phyloP scores from a whole-genome alignment of 2,888 invertebrate genomes.

The Physocephala rufipes region DNA sequence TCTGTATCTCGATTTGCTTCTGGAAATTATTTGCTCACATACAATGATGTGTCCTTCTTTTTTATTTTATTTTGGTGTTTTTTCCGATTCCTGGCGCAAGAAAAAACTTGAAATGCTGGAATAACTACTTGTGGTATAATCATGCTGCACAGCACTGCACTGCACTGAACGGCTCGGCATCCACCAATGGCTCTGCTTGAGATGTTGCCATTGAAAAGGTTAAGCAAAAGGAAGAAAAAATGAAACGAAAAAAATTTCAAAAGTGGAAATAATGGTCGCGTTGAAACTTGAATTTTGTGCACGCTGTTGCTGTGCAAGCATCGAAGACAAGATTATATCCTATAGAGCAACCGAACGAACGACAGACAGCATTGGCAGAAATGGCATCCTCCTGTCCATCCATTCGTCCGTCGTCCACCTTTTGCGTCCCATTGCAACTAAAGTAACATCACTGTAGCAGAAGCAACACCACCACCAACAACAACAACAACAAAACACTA shows the following conservation, averaged over 20 bases:
- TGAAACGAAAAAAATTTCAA: too few species aligned
- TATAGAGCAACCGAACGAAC: constrained; percentile 35
- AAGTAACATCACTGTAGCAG: neutral
- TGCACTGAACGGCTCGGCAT: neutral
- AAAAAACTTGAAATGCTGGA: constrained; percentile 58
- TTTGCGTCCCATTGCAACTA: constrained; percentile 8
- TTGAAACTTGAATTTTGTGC: constrained; percentile 30
- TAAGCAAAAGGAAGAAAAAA: constrained; percentile 27
- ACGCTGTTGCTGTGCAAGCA: constrained; percentile 41
- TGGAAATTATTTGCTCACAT: constrained; percentile 8
- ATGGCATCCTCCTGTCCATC: constrained; percentile 27
- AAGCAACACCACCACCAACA: neutral
- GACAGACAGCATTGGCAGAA: constrained; percentile 31
- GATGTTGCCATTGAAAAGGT: constrained; percentile 38
- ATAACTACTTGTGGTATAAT: constrained; percentile 52
- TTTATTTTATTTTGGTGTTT: too few species aligned
- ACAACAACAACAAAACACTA: too few species aligned
- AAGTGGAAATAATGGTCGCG: constrained; percentile 41
- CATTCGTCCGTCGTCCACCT: neutral
- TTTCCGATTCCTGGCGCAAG: constrained; percentile 28
- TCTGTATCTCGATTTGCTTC: neutral
- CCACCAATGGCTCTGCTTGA: constrained; percentile 1
- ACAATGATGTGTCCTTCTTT: constrained; percentile 37
- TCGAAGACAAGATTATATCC: constrained; percentile 43
- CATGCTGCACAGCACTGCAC: constrained; percentile 3